phyloP scores from a whole-genome alignment of 2,797 vertebrate genomes.

The Taenioides sp. region DNA sequence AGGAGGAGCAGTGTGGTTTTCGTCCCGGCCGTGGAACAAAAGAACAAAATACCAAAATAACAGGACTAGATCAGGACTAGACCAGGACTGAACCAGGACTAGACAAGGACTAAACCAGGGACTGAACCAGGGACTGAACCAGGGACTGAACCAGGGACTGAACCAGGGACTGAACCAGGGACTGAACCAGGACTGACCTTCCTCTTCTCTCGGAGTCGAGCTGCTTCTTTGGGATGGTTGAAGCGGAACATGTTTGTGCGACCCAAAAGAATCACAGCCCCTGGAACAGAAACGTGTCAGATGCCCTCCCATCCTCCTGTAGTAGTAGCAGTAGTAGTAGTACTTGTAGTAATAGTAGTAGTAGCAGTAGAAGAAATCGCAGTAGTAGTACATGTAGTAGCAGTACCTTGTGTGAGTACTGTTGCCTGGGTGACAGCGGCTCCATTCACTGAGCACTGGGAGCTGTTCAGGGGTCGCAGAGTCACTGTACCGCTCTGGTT shows the following conservation, averaged over 20 bases:
- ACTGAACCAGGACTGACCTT: constrained; percentile 78
- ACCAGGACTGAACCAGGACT: neutral
- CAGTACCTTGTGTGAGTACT: constrained; percentile 90
- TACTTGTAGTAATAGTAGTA: too few species aligned
- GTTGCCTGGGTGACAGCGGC: constrained; percentile 80
- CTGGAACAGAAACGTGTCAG: constrained; percentile 58
- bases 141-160: neutral
- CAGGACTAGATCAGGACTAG: too few species aligned
- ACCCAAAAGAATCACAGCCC: constrained; percentile 93
- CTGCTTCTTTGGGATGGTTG: constrained; percentile 97
- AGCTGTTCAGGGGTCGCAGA: constrained; percentile 82
- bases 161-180: neutral
- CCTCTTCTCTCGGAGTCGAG: constrained; percentile 91
- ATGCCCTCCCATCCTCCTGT: neutral
- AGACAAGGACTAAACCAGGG: neutral
- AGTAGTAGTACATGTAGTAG: neutral
- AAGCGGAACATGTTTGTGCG: constrained; percentile 98
- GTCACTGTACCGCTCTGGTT: constrained; percentile 85
- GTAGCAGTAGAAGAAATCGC: too few species aligned
- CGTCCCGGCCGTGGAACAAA: too few species aligned
- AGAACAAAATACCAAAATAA: too few species aligned
- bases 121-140: neutral
- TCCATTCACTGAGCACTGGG: constrained; percentile 94
- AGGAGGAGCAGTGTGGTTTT: too few species aligned
- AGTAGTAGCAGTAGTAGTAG: too few species aligned